A percentile compares a stretch with the other conserved stretches of the same genome.
These are phyloP conservation scores for Anorthoa munda DNA, from an alignment of 2,888 invertebrate species.

Conservation along the genomic window DNA sequence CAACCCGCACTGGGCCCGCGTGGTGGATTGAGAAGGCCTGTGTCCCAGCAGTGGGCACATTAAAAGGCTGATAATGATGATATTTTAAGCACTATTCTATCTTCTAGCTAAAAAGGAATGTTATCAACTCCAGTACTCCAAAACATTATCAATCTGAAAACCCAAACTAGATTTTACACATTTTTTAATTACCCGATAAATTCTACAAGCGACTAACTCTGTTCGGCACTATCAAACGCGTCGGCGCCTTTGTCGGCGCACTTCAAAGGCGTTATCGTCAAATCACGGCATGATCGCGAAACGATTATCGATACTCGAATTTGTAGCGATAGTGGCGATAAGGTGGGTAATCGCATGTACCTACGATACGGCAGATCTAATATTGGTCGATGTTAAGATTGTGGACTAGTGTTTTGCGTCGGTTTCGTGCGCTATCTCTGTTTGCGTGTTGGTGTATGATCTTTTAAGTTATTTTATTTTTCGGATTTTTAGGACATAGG, in stretches of 20 bases:
- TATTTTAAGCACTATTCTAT: not conserved
- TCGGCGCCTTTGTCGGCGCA: constrained; percentile 74
- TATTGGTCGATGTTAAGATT: constrained; percentile 64
- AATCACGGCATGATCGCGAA: constrained; percentile 71
- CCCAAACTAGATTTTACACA: constrained; percentile 58
- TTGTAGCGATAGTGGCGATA: constrained; percentile 67
- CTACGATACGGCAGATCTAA: constrained; percentile 63
- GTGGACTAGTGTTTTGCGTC: constrained; percentile 54
- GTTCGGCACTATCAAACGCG: constrained; percentile 74
- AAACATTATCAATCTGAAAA: constrained; percentile 46
- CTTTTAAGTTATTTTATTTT: constrained; percentile 26
- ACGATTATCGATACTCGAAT: constrained; percentile 68
- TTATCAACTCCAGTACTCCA: constrained; percentile 15
- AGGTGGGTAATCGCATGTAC: constrained; percentile 64
- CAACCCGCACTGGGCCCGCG: too few relatives aligned
- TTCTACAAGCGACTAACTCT: constrained; percentile 62
- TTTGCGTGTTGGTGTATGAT: constrained; percentile 42
- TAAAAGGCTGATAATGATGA: too few relatives aligned
- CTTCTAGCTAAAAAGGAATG: not conserved
- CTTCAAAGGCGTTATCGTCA: constrained; percentile 71
- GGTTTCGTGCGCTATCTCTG: constrained; percentile 60
- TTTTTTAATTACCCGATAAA: constrained; percentile 69
- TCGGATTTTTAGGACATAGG: not conserved
- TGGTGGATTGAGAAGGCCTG: too few relatives aligned
- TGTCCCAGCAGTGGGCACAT: too few relatives aligned